Conservation (phyloP, 2,888 invertebrate genomes). For the Epiblema foenella region DNA sequence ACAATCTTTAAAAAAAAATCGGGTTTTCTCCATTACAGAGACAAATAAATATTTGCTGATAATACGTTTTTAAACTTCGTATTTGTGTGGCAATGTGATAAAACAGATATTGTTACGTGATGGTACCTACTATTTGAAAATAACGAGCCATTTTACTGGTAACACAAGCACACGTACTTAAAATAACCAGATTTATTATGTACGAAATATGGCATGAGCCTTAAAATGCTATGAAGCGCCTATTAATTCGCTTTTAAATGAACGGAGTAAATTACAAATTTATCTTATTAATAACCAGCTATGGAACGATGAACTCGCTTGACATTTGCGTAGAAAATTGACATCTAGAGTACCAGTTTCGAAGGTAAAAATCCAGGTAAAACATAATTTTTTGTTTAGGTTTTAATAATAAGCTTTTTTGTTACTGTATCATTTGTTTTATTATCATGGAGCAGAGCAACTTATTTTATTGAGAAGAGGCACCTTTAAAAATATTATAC, state of each 20-base stretch:
- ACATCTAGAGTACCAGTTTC: neutral
- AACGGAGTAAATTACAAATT: conserved; percentile 28
- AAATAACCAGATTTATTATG: neutral
- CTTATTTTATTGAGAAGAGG: no score
- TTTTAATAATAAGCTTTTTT: no score
- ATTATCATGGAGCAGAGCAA: no score
- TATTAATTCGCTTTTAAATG: conserved; percentile 31
- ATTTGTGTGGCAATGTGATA: no score
- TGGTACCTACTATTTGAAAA: no score
- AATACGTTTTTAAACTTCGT: no score
- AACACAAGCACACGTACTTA: neutral
- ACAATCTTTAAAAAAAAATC: no score
- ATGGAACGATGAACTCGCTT: conserved; percentile 11
- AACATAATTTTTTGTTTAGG: neutral
- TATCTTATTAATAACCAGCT: conserved; percentile 29
- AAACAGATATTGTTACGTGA: no score
- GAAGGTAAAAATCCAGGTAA: neutral
- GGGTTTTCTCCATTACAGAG: no score
- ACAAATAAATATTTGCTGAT: no score
- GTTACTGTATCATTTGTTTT: no score
- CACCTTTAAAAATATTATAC: no score
- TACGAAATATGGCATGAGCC: neutral
- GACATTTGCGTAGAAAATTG: conserved; percentile 12
- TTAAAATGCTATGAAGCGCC: conserved; percentile 17
- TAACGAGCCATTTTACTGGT: neutral